Evolutionary conservation across 2,797 vertebrate genomes (phyloP).

Genomic region (Propithecus perrieri): DNA sequence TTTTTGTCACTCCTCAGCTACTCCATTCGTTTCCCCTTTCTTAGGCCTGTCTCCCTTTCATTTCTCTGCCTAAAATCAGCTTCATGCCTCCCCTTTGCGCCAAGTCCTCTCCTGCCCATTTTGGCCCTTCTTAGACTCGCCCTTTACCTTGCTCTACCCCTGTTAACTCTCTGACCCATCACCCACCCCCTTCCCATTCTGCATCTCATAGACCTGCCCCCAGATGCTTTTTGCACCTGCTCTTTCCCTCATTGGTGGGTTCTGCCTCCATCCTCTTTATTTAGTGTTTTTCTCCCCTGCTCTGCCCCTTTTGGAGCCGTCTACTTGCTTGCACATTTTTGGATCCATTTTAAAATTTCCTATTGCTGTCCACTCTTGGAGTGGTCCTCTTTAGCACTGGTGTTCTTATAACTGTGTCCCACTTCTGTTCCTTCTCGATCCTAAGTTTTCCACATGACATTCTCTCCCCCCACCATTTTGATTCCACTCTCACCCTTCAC

Average conservation of each 20-base stretch:
- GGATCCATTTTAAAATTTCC: slow-evolving; percentile 6
- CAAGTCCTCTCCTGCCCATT: not conserved
- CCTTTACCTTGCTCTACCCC: not conserved
- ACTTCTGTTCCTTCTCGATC: not conserved
- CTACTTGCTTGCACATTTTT: slow-evolving; percentile 26
- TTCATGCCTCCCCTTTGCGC: not conserved
- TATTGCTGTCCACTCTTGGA: not conserved
- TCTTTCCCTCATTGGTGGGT: not conserved
- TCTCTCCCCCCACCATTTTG: not conserved
- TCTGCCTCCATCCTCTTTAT: not conserved
- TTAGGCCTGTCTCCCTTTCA: not conserved
- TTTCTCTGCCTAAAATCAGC: not conserved
- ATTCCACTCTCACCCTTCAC: not conserved
- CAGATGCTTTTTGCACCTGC: not conserved
- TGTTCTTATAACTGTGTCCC: not conserved
- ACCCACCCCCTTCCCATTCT: not conserved
- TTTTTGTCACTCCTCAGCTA: not conserved
- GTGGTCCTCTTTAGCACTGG: not conserved
- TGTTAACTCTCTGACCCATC: not conserved
- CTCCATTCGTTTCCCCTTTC: not conserved
- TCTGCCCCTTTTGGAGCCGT: slow-evolving; percentile 61
- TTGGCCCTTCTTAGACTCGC: not conserved
- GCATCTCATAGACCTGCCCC: not conserved
- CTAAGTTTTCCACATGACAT: not conserved
- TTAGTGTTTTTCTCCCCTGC: not conserved